phyloP scores from a whole-genome alignment of 1,140 invertebrate species.

The Marisa cornuarietis region DNA sequence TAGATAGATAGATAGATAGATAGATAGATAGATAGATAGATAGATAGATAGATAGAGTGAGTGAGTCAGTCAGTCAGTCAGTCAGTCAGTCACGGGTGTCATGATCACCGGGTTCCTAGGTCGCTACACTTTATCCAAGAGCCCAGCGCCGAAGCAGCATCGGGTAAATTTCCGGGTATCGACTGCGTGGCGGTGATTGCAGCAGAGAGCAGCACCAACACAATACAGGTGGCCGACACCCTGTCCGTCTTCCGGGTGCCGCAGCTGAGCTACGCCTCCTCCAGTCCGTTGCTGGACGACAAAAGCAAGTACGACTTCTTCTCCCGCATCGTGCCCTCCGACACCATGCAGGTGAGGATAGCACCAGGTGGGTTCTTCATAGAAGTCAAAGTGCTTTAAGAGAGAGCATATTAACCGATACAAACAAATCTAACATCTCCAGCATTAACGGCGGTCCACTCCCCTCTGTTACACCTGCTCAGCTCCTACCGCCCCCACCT shows the following conservation, averaged over 20 bases:
- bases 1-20: too few species aligned
- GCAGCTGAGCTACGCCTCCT: slow-evolving; percentile 60
- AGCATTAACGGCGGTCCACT: too few species aligned
- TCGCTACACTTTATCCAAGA: neutral
- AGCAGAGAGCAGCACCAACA: slow-evolving; percentile 69
- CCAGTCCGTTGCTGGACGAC: slow-evolving; percentile 31
- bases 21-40: neutral
- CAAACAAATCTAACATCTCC: too few species aligned
- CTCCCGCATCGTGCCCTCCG: slow-evolving; percentile 37
- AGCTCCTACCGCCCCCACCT: too few species aligned
- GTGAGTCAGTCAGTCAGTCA: too few species aligned
- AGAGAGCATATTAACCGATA: too few species aligned
- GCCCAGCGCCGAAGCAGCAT: neutral
- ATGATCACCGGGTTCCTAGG: neutral
- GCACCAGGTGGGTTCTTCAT: too few species aligned
- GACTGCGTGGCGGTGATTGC: slow-evolving; percentile 30
- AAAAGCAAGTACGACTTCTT: slow-evolving; percentile 38
- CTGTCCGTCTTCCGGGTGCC: slow-evolving; percentile 74
- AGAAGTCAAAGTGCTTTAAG: too few species aligned
- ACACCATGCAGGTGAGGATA: slow-evolving; percentile 65
- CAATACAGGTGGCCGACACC: slow-evolving; percentile 74
- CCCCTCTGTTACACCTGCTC: too few species aligned
- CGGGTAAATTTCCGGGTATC: slow-evolving; percentile 54
- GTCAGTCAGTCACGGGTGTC: neutral
- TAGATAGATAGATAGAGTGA: slow-evolving; percentile 9